phyloP scores from a whole-genome alignment of 2,113 vertebrate genomes.

The Eleginops maclovinus region DNA sequence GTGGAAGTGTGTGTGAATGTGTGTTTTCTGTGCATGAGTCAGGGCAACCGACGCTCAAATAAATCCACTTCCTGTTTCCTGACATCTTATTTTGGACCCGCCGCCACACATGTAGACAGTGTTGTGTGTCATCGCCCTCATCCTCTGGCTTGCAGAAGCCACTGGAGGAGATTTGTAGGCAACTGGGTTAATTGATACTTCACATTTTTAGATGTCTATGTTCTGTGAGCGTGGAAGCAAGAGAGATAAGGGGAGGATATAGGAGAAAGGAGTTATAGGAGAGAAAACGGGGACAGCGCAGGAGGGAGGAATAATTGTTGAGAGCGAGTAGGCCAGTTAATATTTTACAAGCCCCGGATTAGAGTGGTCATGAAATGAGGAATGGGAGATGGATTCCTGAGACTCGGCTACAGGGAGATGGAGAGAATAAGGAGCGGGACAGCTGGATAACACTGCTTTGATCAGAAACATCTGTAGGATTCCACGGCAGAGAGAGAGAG shows the following conservation, averaged over 20 bases:
- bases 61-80: constrained; percentile 82
- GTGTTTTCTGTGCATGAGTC: constrained; percentile 50
- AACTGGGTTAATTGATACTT: constrained; percentile 73
- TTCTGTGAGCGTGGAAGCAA: constrained; percentile 44
- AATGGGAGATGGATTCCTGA: constrained; percentile 70
- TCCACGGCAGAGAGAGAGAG: constrained; percentile 25
- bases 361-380: constrained; percentile 76
- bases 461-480: constrained; percentile 74
- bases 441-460: constrained; percentile 70
- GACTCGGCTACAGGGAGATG: constrained; percentile 54
- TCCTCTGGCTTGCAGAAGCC: constrained; percentile 52
- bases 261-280: constrained; percentile 25
- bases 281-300: constrained; percentile 36
- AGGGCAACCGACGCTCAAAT: constrained; percentile 68
- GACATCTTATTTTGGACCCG: constrained; percentile 71
- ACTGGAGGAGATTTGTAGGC: constrained; percentile 50
- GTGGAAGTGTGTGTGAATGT: constrained; percentile 48
- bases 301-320: constrained; percentile 63
- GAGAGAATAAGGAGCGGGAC: constrained; percentile 52
- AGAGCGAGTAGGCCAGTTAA: constrained; percentile 73
- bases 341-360: constrained; percentile 80
- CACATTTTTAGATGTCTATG: constrained; percentile 58
- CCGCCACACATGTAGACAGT: constrained; percentile 49
- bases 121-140: constrained; percentile 31
- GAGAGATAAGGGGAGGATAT: constrained; percentile 38